Percentiles rank a stretch among this genome's conserved stretches.
These are phyloP conservation scores for Cephus pygmeus DNA, from an alignment of 2,888 invertebrate genomes.

Conservation along the genomic window DNA sequence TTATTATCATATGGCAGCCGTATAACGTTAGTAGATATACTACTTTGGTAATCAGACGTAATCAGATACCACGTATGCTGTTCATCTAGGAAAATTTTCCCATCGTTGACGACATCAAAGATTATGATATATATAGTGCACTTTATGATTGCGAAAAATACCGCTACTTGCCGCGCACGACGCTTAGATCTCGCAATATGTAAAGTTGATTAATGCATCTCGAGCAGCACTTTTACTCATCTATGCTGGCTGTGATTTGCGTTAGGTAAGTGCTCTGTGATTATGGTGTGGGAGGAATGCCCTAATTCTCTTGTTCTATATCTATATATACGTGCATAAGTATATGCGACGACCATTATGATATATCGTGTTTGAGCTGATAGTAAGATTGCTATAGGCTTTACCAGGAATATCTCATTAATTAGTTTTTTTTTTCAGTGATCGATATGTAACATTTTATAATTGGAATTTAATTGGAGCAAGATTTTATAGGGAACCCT, in stretches of 20 bases:
- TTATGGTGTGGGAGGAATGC: background rate
- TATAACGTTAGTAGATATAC: background rate
- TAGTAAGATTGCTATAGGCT: background rate
- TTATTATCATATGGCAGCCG: background rate
- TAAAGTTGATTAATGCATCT: constrained; percentile 13
- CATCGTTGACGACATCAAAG: background rate
- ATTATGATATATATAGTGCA: background rate
- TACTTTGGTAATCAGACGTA: background rate
- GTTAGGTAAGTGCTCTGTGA: background rate
- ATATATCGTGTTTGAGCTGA: background rate
- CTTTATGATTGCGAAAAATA: background rate
- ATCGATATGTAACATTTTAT: background rate
- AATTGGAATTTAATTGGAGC: background rate
- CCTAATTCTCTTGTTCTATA: background rate
- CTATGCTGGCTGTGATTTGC: background rate
- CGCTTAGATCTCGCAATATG: background rate
- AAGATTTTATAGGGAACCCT: background rate
- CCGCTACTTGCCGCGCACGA: background rate
- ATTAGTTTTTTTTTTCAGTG: background rate
- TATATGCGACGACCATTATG: background rate
- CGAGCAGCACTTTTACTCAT: background rate
- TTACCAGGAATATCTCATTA: background rate
- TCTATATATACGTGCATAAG: background rate
- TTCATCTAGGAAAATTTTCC: background rate
- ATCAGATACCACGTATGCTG: background rate